Evolutionary conservation across 2,797 vertebrate genomes (phyloP).

Genomic region (Tragelaphus eurycerus): DNA sequence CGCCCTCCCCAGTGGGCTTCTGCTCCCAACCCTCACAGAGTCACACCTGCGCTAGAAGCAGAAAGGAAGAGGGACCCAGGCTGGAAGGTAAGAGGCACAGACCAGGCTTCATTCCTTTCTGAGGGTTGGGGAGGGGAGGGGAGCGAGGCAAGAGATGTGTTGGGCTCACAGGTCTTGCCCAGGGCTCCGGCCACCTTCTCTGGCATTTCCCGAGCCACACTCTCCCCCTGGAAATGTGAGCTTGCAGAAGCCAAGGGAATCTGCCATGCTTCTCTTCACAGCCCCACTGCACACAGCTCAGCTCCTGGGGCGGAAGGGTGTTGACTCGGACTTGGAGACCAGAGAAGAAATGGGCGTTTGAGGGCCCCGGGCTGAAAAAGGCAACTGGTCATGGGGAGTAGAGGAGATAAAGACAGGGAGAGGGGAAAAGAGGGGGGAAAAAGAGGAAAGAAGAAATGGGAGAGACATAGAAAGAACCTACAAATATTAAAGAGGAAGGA

Average conservation of each 20-base stretch:
- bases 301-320: neutral
- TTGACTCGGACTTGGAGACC: neutral
- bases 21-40: neutral
- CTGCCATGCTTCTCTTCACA: neutral
- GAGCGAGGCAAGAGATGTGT: neutral
- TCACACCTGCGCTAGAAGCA: neutral
- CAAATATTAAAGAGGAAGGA: neutral
- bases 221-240: neutral
- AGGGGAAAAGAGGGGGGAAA: neutral
- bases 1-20: neutral
- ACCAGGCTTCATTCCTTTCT: neutral
- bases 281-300: neutral
- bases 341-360: neutral
- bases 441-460: neutral
- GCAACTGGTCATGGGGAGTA: neutral
- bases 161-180: neutral
- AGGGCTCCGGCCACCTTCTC: neutral
- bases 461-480: neutral
- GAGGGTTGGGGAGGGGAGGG: neutral
- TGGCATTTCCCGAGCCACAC: neutral
- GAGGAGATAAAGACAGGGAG: neutral
- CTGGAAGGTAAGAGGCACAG: conserved; percentile 60
- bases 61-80: neutral
- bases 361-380: neutral
- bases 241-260: neutral